Evolutionary conservation across 2,797 vertebrate genomes (phyloP).

Genomic region (Dromococcyx pavoninus): DNA sequence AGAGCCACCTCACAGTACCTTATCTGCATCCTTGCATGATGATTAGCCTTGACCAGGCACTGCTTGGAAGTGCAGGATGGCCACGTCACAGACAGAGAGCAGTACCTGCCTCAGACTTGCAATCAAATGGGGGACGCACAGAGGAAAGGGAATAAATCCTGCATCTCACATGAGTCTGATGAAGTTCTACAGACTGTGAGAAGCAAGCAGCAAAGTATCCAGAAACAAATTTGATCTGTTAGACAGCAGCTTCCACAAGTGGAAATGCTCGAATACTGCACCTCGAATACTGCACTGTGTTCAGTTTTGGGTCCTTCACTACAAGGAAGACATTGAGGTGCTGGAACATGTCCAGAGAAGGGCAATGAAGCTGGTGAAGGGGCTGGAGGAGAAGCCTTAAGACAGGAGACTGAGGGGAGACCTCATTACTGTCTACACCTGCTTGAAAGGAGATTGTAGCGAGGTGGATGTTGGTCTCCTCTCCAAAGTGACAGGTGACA

Average conservation of each 20-base stretch:
- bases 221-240: fast-evolving
- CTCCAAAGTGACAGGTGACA: no score
- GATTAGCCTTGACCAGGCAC: background rate
- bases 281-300: no score
- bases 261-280: background rate
- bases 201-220: background rate
- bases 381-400: no score
- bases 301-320: no score
- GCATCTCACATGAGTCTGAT: fast-evolving
- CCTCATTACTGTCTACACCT: no score
- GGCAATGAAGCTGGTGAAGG: no score
- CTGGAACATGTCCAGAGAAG: no score
- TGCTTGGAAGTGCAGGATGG: fast-evolving
- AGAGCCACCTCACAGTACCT: background rate
- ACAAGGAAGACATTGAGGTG: no score
- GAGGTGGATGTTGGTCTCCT: no score
- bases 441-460: no score
- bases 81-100: fast-evolving
- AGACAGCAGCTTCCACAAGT: fast-evolving
- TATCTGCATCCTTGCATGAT: fast-evolving
- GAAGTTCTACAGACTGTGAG: background rate
- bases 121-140: background rate
- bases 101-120: background rate
- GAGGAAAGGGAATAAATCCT: background rate
- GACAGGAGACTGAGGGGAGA: no score